Base-by-base conservation (phyloP, 2,888 invertebrate species). In the Creontiades dilutus region DNA sequence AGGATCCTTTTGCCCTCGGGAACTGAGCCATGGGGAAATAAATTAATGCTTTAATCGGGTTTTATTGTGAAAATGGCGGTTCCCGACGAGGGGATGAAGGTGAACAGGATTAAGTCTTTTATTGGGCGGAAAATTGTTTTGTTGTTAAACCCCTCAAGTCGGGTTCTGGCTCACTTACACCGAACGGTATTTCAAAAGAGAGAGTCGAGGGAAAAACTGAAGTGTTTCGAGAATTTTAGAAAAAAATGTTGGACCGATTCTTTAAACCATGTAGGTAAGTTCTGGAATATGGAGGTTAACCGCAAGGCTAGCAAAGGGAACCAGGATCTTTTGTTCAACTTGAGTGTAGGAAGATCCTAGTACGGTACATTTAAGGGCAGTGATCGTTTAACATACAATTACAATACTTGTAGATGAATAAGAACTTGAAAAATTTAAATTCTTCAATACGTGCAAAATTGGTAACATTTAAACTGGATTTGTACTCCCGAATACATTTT, bases 1-100 rank as follows among this genome's bases (percentile, higher is more conserved):
- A 78, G 78, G 78, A 37, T 46, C 78, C 78, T 78, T 76, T 78
- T 14, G 78, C 47, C 37, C 2, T n/a, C 78, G 47, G 78, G 47
- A 78, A 78, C 37, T 47, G 78, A 78, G 46, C 78, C 37, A 78
- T 78, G 78, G 47, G 78, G 47, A 78, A 78, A 78, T 78, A 78
- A 78, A 78, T 78, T 78, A 78, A 78, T 46, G 78, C 78, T 46
- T 78, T 78, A 78, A 78, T 78, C 78, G 78, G 78, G 78, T 78
- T 78, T 78, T 78, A 78, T 78, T 78, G 78, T 78, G 78, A 46
- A 47, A 78, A 47, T 47, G 47, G 47, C 1, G 78, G 78, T 46
- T 46, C 0, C 14, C 78, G 46, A 28, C 46, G 78, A 78, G 47
- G 78, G 78, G 9, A 23, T 27, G 68, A 68, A 68, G 68, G 68